Evolutionary conservation across 1,140 invertebrate species (phyloP), one percentile per base, ranked within the genome.

Genomic region (Apis cerana): DNA sequence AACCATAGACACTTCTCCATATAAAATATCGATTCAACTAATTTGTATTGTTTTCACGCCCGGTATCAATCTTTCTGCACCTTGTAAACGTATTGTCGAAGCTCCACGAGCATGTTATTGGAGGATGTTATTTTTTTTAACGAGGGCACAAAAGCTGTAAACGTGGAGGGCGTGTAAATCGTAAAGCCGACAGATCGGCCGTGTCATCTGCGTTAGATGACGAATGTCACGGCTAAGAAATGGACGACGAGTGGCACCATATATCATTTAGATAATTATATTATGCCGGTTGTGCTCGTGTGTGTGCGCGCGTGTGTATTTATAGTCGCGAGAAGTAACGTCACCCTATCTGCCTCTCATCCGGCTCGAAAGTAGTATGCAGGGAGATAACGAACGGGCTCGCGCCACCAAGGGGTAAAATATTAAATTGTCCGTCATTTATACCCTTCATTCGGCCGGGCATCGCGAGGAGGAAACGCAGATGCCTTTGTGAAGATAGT

Each of bases 251-350:
- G 85, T 79, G 82, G 69, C 80, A 65, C 80, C 88, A 91, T 93
- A 92, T 85, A 91, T 93, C 91, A 92, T 86, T 74, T 82, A 84
- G 91, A 92, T 93, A 92, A 93, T 93, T 92, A 92, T 92, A 91
- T 92, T 92, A 92, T 89, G 85, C 83, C 77, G 83, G 75, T 90
- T 87, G n/a, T n/a, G n/a, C 86, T 87, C 84, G 79, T 75, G 33
- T 43, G 5, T 43, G 5, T 7, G 5, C 4, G 5, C 4, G 33
- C 2, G 33, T 4, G 80, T 67, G 61, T 92, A 92, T 92, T 90
- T 92, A 91, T 92, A 91, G 90, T 80, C 77, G 75, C 79, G 19
- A 58, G 50, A 23, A 65, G 78, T 59, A 62, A 80, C 71, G 79
- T 75, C 84, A 83, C 87, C 85, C 87, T 86, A 88, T 76, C 74